Evolutionary conservation across 2,113 vertebrate genomes (phyloP).

Genomic region (Peromyscus maniculatus): DNA sequence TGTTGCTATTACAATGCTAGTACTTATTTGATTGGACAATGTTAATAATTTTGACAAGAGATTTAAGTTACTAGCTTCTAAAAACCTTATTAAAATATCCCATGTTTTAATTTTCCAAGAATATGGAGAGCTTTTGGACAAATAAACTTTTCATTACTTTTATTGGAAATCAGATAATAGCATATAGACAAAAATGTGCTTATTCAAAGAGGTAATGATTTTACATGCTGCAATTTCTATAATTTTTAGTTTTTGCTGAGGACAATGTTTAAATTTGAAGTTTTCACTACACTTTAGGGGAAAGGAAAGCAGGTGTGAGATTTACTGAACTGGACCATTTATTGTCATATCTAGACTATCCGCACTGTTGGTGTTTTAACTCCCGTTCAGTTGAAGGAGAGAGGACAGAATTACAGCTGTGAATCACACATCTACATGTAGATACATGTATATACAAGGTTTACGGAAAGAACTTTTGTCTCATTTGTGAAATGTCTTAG

Average conservation of each 20-base stretch:
- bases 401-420: slow-evolving; percentile 46
- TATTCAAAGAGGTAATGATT: slow-evolving; percentile 45
- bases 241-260: slow-evolving; percentile 20
- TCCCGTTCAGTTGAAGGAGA: slow-evolving; percentile 35
- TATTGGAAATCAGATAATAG: slow-evolving; percentile 39
- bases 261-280: slow-evolving; percentile 19
- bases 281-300: slow-evolving; percentile 33
- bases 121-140: not conserved
- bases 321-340: slow-evolving; percentile 21
- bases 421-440: slow-evolving; percentile 39
- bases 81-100: slow-evolving; percentile 21
- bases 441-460: not conserved
- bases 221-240: not conserved
- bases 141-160: slow-evolving; percentile 4
- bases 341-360: slow-evolving; percentile 14
- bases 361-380: slow-evolving; percentile 22
- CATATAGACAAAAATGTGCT: slow-evolving; percentile 1
- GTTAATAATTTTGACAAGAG: slow-evolving; percentile 47
- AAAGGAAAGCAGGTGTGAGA: not conserved
- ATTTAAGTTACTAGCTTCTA: slow-evolving; percentile 8
- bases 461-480: slow-evolving; percentile 56
- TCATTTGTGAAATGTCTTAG: slow-evolving; percentile 59
- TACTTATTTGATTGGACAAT: slow-evolving; percentile 47
- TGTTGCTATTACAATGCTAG: not conserved
- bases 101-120: not conserved